phyloP scores from a whole-genome alignment of 2,113 vertebrate genomes.

The Agapornis roseicollis region DNA sequence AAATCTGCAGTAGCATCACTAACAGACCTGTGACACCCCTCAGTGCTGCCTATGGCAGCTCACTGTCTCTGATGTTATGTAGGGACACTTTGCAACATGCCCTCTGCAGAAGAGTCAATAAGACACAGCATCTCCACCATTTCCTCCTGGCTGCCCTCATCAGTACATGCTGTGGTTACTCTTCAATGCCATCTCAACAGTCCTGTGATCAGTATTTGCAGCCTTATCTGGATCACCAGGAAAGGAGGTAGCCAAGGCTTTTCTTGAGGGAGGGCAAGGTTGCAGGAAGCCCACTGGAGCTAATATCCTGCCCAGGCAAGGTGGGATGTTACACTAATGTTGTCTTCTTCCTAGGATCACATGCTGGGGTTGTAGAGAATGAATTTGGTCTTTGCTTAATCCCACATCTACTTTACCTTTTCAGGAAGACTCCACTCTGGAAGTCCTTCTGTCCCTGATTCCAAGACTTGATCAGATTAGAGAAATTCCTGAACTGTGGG shows the following conservation, averaged over 20 bases:
- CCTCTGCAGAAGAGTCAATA: not conserved
- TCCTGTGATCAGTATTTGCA: not conserved
- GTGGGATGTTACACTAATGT: not conserved
- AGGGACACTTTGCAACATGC: not conserved
- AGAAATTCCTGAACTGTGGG: not conserved
- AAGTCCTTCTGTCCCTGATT: not conserved
- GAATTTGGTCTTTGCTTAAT: not conserved
- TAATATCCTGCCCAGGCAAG: not conserved
- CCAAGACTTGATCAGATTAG: not conserved
- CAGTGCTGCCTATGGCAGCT: not conserved
- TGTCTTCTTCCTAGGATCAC: not conserved
- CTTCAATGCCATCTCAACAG: not conserved
- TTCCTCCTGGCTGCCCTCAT: not conserved
- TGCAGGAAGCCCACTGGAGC: not conserved
- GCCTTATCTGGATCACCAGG: not conserved
- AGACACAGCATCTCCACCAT: not conserved
- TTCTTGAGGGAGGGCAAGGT: not conserved
- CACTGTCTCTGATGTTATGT: accelerated
- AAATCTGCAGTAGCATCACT: not conserved
- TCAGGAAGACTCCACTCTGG: not conserved
- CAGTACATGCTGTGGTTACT: not conserved
- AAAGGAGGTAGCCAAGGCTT: not conserved
- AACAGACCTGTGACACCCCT: accelerated
- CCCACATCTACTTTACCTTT: not conserved
- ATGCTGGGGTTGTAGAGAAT: not conserved